Conservation (phyloP, 64 coral and sea anemone species). For the Montipora cactus region DNA sequence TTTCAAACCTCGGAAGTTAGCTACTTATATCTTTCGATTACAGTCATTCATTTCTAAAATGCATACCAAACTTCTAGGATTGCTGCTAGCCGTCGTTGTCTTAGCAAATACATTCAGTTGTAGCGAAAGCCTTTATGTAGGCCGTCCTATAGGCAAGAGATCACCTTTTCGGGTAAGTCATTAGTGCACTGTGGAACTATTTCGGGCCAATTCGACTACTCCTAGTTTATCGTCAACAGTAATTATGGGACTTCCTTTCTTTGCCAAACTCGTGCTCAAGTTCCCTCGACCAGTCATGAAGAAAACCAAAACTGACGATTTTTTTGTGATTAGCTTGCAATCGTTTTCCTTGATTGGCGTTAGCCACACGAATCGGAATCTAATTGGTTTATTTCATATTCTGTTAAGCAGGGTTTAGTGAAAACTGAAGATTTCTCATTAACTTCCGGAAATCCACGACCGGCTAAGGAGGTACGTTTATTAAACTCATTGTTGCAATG, state of each 20-base stretch:
- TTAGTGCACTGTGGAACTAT: no score
- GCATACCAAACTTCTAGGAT: conserved; percentile 17
- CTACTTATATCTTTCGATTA: background rate
- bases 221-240: no score
- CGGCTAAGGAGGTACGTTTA: background rate
- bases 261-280: background rate
- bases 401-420: background rate
- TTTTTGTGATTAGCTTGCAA: background rate
- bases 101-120: background rate
- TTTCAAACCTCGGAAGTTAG: background rate
- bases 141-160: background rate
- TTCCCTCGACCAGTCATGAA: background rate
- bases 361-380: background rate
- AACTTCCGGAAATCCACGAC: background rate
- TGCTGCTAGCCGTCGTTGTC: background rate
- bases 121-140: background rate
- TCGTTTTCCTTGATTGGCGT: background rate
- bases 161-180: background rate
- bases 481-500: background rate
- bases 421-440: background rate
- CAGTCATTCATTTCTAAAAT: background rate
- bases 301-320: background rate
- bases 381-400: background rate
- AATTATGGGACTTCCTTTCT: background rate
- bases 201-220: background rate